Evolutionary conservation across 2,888 invertebrate genomes (phyloP).

Genomic region (Drosophila infuscata): DNA sequence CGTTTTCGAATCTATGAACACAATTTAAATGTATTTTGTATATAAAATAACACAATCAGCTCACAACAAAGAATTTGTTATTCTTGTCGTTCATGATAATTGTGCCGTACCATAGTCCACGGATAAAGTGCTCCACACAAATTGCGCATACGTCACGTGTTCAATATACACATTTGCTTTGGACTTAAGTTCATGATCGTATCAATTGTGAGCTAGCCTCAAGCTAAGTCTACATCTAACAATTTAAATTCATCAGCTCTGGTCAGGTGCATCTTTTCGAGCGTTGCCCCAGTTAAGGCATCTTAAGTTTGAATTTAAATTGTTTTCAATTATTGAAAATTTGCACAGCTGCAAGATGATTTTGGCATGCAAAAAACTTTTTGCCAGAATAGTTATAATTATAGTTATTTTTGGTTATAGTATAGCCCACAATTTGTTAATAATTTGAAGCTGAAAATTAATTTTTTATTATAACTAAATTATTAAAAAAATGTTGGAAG

Average conservation of each 20-base stretch:
- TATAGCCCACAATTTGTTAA: not conserved
- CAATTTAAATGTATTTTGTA: not conserved
- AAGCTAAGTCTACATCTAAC: conserved; percentile 24
- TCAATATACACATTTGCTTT: conserved; percentile 5
- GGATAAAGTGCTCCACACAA: not conserved
- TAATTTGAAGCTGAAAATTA: not conserved
- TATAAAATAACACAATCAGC: not conserved
- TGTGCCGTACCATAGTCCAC: not conserved
- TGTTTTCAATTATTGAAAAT: conserved; percentile 32
- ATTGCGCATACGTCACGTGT: conserved; percentile 52
- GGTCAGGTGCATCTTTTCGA: conserved; percentile 55
- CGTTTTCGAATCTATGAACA: not conserved
- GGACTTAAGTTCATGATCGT: conserved; percentile 73
- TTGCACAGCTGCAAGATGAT: conserved; percentile 21
- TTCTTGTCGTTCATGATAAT: not conserved
- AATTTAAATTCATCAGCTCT: conserved; percentile 35
- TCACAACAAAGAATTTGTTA: not conserved
- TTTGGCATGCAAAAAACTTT: not conserved
- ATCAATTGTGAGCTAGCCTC: conserved; percentile 55
- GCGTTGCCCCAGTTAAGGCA: conserved; percentile 30
- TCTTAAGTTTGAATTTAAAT: conserved; percentile 20
- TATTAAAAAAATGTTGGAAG: not conserved
- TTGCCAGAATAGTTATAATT: not conserved
- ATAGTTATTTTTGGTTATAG: not conserved
- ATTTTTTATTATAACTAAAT: not conserved